phyloP scores from a whole-genome alignment of 2,113 vertebrate genomes.

The Thamnophis sirtalis region DNA sequence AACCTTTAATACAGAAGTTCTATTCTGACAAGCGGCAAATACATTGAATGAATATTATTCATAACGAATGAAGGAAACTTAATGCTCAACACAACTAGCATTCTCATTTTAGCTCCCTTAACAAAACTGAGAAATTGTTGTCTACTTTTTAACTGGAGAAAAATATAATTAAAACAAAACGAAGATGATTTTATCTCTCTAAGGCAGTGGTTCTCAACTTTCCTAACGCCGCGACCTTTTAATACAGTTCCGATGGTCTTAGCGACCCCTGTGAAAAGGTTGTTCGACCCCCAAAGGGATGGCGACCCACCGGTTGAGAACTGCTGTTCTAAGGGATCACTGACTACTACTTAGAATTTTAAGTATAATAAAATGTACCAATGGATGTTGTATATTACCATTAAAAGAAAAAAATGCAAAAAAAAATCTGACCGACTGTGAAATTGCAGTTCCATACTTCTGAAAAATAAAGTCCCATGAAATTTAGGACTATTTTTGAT shows the following conservation, averaged over 20 bases:
- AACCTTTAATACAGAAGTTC: background rate
- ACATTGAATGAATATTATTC: background rate
- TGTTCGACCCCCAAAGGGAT: too few relatives aligned
- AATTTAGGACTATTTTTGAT: background rate
- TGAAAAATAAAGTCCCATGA: background rate
- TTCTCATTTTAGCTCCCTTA: background rate
- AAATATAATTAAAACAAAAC: background rate
- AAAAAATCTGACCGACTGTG: background rate
- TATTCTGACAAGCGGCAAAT: background rate
- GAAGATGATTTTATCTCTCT: background rate
- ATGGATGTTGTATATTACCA: background rate
- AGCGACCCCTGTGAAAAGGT: too few relatives aligned
- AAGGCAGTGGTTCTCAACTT: too few relatives aligned
- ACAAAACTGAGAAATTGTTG: background rate
- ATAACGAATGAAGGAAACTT: background rate
- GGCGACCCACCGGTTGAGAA: too few relatives aligned
- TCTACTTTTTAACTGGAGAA: background rate
- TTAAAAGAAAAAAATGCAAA: background rate
- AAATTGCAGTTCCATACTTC: background rate
- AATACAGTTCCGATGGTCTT: too few relatives aligned
- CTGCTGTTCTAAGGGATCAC: background rate
- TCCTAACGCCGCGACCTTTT: too few relatives aligned
- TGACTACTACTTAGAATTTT: background rate
- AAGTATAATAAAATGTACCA: background rate
- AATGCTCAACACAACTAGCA: background rate